These are phyloP conservation scores for Pterophyllum scalare DNA, from an alignment of 2,113 vertebrate species.

Conservation along the genomic window DNA sequence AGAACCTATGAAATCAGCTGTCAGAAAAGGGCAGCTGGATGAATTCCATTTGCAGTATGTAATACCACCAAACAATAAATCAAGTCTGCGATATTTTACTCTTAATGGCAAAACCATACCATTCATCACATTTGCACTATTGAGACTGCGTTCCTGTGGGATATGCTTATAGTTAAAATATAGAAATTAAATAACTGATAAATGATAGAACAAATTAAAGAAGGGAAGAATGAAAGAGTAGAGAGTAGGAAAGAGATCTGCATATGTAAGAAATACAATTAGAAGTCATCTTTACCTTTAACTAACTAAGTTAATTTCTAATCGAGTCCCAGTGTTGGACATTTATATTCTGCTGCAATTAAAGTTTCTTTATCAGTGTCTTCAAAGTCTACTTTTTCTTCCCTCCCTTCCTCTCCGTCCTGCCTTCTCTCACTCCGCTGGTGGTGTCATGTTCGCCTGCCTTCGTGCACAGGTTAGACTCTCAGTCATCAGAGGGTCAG, in stretches of 20 bases:
- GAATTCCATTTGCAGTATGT: constrained; percentile 40
- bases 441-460: constrained; percentile 60
- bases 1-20: not conserved
- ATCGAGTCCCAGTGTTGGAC: not conserved
- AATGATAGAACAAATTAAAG: constrained; percentile 4
- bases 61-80: constrained; percentile 48
- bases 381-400: not conserved
- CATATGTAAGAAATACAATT: not conserved
- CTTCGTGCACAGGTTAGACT: constrained; percentile 66
- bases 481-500: constrained; percentile 62
- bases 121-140: constrained; percentile 45
- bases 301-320: not conserved
- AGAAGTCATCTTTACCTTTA: not conserved
- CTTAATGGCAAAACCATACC: constrained; percentile 36
- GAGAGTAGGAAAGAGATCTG: not conserved
- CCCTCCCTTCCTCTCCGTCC: not conserved
- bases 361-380: not conserved
- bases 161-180: constrained; percentile 25
- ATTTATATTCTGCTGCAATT: not conserved
- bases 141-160: constrained; percentile 14
- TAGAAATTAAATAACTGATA: constrained; percentile 32
- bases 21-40: constrained; percentile 24
- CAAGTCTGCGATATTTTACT: constrained; percentile 35
- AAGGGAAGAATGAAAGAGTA: not conserved
- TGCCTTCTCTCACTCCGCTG: constrained; percentile 18